Base-by-base conservation (phyloP, 2,888 invertebrate species). In the Drosophila yooni region DNA sequence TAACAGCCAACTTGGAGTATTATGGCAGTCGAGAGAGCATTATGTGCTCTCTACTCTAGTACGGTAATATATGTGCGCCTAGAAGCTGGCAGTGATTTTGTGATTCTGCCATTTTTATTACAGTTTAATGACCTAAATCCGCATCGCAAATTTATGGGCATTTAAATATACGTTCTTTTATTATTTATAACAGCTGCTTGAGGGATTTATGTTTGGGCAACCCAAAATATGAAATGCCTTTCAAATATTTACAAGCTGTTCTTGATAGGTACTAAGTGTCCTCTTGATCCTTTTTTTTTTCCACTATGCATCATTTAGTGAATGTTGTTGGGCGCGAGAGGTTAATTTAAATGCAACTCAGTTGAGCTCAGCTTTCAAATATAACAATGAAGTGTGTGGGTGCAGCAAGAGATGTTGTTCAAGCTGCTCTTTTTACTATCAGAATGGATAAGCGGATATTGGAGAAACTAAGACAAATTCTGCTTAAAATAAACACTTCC, bases 1-100 rank as follows among this genome's bases (percentile, higher is more conserved):
- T 90, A 84, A 83, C 79, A 83, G 83, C 80, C 82, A 79, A 70
- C 78, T 71, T 70, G 64, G 63, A 57, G 76, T 65, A 72, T 70
- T 82, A 81, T 75, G 69, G 70, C 66, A 74, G 61, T 53, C 43
- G 36, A 52, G 75, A 65, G 60, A 52, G 53, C 61, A 66, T 73
- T 73, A 73, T 67, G 36, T 46, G 53, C 38, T 50, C 53, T 52
- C 56, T 33, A 31, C 61, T 34, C 34, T 29, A 64, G 53, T 60
- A 52, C 6, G 4, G 48, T 48, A 38, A 29, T 64, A 43, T 67
- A 70, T 46, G 56, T 74, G 71, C 81, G 90, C 89, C 91, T 83
- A 81, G 80, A 89, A 87, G 84, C 87, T 81, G 82, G 88, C 91
- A 78, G 80, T 88, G 91, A 90, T 90, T 91, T 81, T 46, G 56